phyloP scores from a whole-genome alignment of 2,113 vertebrate genomes.

The Ictalurus punctatus region DNA sequence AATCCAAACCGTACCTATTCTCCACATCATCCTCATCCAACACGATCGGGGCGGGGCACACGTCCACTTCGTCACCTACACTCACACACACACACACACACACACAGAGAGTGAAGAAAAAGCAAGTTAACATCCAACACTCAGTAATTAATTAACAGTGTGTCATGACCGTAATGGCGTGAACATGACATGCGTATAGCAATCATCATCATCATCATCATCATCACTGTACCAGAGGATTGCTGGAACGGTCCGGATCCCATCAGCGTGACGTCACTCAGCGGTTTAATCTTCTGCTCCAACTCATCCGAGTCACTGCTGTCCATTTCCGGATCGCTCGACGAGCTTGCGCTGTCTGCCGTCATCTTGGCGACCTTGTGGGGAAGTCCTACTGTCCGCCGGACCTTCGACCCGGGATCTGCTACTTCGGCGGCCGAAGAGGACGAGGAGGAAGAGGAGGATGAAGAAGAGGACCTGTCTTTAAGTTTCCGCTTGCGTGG shows the following conservation, averaged over 20 bases:
- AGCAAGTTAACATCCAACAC: neutral
- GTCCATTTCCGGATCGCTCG: conserved; percentile 68
- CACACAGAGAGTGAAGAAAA: neutral
- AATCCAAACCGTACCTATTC: conserved; percentile 94
- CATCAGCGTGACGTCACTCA: conserved; percentile 82
- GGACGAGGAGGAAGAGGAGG: conserved; percentile 40
- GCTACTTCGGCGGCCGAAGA: conserved; percentile 72
- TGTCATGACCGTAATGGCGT: too few relatives aligned
- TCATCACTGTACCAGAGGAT: conserved; percentile 81
- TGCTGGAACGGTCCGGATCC: conserved; percentile 81
- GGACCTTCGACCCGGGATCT: conserved; percentile 1
- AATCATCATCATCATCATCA: too few relatives aligned
- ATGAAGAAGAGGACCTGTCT: conserved; percentile 63
- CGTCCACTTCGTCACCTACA: conserved; percentile 53
- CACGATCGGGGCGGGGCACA: conserved; percentile 22
- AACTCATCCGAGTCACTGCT: conserved; percentile 83
- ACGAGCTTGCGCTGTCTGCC: conserved; percentile 56
- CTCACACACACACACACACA: neutral
- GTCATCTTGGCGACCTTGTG: conserved; percentile 59
- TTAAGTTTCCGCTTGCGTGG: conserved; percentile 83
- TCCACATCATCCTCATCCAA: conserved; percentile 91
- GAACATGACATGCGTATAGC: neutral
- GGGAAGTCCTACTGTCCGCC: conserved; percentile 66
- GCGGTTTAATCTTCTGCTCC: conserved; percentile 90
- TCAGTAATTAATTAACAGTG: neutral